Conservation (phyloP, 2,113 vertebrate genomes). For the Oncorhynchus mykiss region DNA sequence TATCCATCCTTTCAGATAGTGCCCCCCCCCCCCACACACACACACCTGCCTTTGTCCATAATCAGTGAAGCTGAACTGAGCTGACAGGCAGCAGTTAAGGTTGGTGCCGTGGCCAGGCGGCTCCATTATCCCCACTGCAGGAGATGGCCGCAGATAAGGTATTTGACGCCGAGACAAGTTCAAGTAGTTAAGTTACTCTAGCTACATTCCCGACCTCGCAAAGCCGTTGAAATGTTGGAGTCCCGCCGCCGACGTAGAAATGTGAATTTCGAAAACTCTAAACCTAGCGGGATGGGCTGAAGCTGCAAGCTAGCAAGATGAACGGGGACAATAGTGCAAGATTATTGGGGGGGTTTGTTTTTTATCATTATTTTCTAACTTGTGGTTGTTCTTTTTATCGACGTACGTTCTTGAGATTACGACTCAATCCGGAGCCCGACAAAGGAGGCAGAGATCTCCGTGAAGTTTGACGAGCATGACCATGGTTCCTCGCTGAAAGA, state of each 20-base stretch:
- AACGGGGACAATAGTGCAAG: neutral
- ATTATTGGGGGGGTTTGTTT: neutral
- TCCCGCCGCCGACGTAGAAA: too few species aligned
- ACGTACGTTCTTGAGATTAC: neutral
- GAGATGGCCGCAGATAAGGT: neutral
- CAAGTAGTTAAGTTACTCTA: neutral
- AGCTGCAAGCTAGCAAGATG: neutral
- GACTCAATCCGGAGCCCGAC: neutral
- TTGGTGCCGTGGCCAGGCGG: neutral
- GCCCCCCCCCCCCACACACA: neutral
- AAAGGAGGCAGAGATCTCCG: neutral
- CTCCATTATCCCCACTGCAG: neutral
- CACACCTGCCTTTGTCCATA: constrained; percentile 8
- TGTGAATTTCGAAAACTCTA: too few species aligned
- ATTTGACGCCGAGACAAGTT: neutral
- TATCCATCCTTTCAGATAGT: too few species aligned
- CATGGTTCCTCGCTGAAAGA: neutral
- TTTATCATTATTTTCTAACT: neutral
- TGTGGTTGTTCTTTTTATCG: neutral
- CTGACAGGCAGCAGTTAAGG: neutral
- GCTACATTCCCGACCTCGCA: too few species aligned
- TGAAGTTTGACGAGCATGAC: neutral
- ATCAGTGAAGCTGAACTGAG: neutral
- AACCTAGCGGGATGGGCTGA: too few species aligned
- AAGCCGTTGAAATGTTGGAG: too few species aligned